phyloP scores from a whole-genome alignment of 1,140 invertebrate species.

The Delia radicum region DNA sequence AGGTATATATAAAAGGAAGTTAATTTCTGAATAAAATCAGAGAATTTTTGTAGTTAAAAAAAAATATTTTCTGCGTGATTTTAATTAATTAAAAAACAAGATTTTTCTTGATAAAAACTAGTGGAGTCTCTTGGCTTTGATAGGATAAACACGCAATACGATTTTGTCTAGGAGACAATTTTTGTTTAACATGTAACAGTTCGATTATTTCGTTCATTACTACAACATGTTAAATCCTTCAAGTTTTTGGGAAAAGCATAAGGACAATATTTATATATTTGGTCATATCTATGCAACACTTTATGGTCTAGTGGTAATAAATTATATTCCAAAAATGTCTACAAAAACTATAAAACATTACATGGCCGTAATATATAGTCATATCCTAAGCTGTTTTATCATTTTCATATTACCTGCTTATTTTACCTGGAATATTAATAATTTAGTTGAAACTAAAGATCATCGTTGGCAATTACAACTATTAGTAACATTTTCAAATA shows the following conservation, averaged over 20 bases:
- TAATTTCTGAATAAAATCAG: too few relatives aligned
- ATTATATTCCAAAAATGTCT: conserved; percentile 41
- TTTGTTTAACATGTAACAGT: not conserved
- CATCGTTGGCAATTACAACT: conserved; percentile 39
- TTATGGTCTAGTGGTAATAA: conserved; percentile 45
- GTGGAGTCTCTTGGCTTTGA: not conserved
- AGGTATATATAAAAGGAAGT: too few relatives aligned
- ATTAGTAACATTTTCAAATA: conserved; percentile 43
- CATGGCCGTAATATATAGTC: conserved; percentile 37
- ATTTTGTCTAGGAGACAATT: not conserved
- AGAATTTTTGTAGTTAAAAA: too few relatives aligned
- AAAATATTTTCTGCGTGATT: too few relatives aligned
- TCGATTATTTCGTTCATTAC: not conserved
- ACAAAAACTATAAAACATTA: conserved; percentile 25
- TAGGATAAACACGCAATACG: not conserved
- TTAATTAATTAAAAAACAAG: too few relatives aligned
- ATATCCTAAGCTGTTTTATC: conserved; percentile 36
- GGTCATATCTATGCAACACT: conserved; percentile 47
- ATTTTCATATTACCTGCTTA: conserved; percentile 43
- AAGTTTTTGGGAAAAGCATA: conserved; percentile 49
- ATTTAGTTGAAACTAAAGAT: conserved; percentile 35
- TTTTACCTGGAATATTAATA: conserved; percentile 37
- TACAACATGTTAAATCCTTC: not conserved
- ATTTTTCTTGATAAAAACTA: not conserved
- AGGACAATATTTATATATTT: conserved; percentile 42